Evolutionary conservation across 2,888 invertebrate species (phyloP), one percentile per base, ranked within the genome.

Genomic region (Chymomyza amoena): DNA sequence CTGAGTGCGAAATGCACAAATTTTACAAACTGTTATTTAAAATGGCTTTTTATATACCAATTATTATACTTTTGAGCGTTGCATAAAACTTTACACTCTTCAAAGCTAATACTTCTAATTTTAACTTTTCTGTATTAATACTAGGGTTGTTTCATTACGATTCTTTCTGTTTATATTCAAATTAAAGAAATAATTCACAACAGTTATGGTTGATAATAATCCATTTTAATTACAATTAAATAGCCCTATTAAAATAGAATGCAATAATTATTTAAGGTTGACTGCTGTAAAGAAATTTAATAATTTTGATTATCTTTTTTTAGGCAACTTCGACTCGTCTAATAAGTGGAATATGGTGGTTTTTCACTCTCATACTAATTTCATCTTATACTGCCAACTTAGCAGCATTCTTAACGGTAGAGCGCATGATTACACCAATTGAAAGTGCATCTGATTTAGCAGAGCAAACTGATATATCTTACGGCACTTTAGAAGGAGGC

Each of bases 331-430:
- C 97, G 6, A 99, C 99, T 0, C 93, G 99, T 66, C 97, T 99
- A 77, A 98, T 99, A 6, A 98, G 98, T 10, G 98, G 97, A 0
- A 97, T 97, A 84, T 99, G 99, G 99, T 99, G 99, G 98, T 99
- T 99, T 93, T 99, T 99, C 92, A 99, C 99, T 0, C 94, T 99
- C 54, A 99, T 99, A 91, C 98, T 99, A 90, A 97, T 99, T 74
- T 98, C 98, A 0, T 99, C 99, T 6, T 99, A 99, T 93, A 99
- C 99, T 6, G 99, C 99, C 15, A 91, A 91, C 92, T 93, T 99
- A 88, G 99, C 99, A 0, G 99, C 99, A 1, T 99, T 99, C 92
- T 94, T 99, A 61, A 99, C 99, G 0, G 99, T 57, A 32, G 99
- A 99, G 91, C 93, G 98, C 51, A 98, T 98, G 93, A 97, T 97